Evolutionary conservation across 2,797 vertebrate species (phyloP).

Genomic region (Lutjanus campechanus): DNA sequence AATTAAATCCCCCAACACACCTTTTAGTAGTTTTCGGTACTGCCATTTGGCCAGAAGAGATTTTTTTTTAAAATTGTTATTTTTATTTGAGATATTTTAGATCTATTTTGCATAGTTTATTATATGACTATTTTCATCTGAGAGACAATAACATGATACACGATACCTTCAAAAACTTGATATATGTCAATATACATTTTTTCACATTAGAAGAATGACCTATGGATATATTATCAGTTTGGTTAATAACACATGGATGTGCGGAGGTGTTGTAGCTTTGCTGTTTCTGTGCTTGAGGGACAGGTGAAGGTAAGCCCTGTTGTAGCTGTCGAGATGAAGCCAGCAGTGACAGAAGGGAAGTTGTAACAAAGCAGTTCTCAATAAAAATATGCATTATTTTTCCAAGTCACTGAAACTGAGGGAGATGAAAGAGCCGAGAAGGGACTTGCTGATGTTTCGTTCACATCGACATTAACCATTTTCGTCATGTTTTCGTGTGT

Average conservation of each 20-base stretch:
- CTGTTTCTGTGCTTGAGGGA: neutral
- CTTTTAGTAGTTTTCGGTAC: too few relatives aligned
- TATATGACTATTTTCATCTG: too few relatives aligned
- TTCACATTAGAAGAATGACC: neutral
- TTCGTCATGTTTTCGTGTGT: neutral
- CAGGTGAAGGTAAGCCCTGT: slow-evolving; percentile 21
- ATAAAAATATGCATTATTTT: slow-evolving; percentile 9
- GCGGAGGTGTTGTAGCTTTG: neutral
- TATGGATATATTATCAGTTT: neutral
- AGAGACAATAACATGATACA: too few relatives aligned
- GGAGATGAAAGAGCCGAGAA: neutral
- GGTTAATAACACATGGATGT: neutral
- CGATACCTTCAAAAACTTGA: too few relatives aligned
- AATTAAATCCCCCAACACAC: too few relatives aligned
- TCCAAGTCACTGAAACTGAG: neutral
- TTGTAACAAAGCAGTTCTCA: slow-evolving; percentile 5
- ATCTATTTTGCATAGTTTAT: too few relatives aligned
- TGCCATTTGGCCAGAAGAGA: too few relatives aligned
- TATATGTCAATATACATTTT: too few relatives aligned
- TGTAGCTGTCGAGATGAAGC: neutral
- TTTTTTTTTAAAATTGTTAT: too few relatives aligned
- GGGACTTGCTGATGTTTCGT: neutral
- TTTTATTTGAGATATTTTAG: too few relatives aligned
- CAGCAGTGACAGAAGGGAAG: slow-evolving; percentile 6
- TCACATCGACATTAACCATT: neutral